Base-by-base conservation (phyloP, 2,888 invertebrate species). In the Phymatocera aterrima region DNA sequence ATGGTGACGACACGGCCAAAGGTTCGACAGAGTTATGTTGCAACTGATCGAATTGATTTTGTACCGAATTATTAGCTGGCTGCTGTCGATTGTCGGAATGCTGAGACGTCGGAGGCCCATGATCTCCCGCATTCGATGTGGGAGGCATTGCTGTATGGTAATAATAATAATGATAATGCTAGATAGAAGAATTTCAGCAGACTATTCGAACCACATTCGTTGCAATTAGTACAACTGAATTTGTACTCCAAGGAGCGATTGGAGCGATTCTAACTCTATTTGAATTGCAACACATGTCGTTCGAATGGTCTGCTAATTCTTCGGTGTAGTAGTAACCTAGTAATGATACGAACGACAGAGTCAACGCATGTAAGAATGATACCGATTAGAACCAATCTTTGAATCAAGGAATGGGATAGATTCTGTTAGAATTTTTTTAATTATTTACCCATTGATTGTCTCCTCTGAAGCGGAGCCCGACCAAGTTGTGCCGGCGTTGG, bases 401-500 rank as follows among this genome's bases (percentile, higher is more conserved):
- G n/a, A n/a, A n/a, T n/a, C n/a, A n/a, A n/a, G n/a, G n/a, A n/a
- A n/a, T n/a, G n/a, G n/a, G n/a, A n/a, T n/a, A n/a, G n/a, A n/a
- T n/a, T n/a, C n/a, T n/a, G n/a, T n/a, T n/a, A n/a, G n/a, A n/a
- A n/a, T n/a, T n/a, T n/a, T n/a, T n/a, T n/a, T n/a, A n/a, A 75
- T 68, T 65, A 81, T 87, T 88, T 91, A 96, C 96, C 95, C 93
- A 96, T 93, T 87, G 96, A 97, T 86, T 97, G 95, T 86, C 97
- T 93, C 89, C 97, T 94, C 92, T 97, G 98, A 75, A 97, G 91
- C 8, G 97, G 97, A 48, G 97, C 97, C 83, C 95, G 94, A 70
- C 98, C 98, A 79, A 98, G 93, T 91, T 98, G 98, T 37, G 98
- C 98, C 2, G 98, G 98, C 0, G 98, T 98, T 0, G 98, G 98